Evolutionary conservation across 2,797 vertebrate species (phyloP), one percentile per base, ranked within the genome.

Genomic region (Notolepis coatsorum): DNA sequence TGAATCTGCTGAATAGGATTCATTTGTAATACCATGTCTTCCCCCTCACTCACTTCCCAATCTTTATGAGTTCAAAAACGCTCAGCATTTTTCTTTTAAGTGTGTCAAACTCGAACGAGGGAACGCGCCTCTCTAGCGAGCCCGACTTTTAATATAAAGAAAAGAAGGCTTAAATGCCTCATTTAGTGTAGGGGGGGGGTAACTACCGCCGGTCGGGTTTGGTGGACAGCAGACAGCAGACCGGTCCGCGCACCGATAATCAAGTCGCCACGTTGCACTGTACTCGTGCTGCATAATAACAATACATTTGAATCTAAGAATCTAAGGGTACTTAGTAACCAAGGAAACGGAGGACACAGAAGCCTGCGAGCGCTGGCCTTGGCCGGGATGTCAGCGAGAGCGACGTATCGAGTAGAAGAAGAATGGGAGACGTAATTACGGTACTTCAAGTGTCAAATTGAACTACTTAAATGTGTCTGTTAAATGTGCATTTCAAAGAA

Each of bases 1-100:
- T 41, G 37, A 53, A 90, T 86, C 54, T 85, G 89, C 89, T 88
- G 90, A 91, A 89, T 84, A 80, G 77, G 73, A 84, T 84, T 79
- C 73, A 84, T 88, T 80, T 83, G 71, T 77, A 66, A 82, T 72
- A 57, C 71, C 60, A 56, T 30, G 28, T 81, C 66, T 82, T 53
- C 61, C 62, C 55, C 61, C 62, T 77, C 70, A 7, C 65, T 61
- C 65, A 51, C 71, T 75, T 85, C 63, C 57, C 57, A 67, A 20
- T 78, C 86, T 83, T 77, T 65, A 81, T 72, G 71, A 82, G 84
- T 90, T 83, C 63, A 77, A 85, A 62, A 86, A 84, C 61, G 88
- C 85, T 91, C 84, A 89, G 90, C 88, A 48, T 81, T 90, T 90
- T 81, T 78, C 72, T 89, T 73, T 91, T 69, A 73, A 87, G 79